phyloP scores from a whole-genome alignment of 2,113 vertebrate species.

The Zosterops japonicus region DNA sequence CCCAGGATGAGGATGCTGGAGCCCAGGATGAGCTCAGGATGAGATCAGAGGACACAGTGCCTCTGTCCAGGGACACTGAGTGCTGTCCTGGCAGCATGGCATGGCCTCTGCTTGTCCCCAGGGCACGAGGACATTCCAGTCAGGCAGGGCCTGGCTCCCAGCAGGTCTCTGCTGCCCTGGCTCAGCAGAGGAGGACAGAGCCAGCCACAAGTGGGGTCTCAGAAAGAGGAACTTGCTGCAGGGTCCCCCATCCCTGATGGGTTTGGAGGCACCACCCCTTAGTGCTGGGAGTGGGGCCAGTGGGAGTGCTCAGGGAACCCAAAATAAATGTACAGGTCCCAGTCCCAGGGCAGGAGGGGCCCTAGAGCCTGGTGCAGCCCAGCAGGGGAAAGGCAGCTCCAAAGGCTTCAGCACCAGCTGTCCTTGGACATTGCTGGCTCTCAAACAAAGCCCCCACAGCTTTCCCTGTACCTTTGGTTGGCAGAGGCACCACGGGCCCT shows the following conservation, averaged over 20 bases:
- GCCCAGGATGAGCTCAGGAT: background rate
- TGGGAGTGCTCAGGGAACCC: background rate
- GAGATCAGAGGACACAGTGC: background rate
- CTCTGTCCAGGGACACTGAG: background rate
- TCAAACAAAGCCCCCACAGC: background rate
- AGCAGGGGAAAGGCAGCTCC: background rate
- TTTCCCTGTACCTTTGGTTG: too few species aligned
- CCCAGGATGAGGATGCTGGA: background rate
- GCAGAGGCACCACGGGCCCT: background rate
- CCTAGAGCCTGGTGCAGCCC: background rate
- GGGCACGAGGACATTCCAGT: rapidly evolving
- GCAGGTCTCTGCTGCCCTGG: background rate
- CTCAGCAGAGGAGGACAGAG: background rate
- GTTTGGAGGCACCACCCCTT: background rate
- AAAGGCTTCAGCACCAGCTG: background rate
- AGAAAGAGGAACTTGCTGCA: background rate
- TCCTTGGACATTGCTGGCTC: background rate
- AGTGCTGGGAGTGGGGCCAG: rapidly evolving
- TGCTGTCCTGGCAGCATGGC: background rate
- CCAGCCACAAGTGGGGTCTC: background rate
- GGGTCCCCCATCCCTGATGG: background rate
- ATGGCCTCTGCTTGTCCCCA: background rate
- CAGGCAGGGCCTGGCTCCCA: background rate
- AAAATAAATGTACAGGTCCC: background rate
- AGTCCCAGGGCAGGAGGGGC: background rate